Evolutionary conservation across 2,113 vertebrate species (phyloP), one percentile per base, ranked within the genome.

Genomic region (Platysteira castanea): DNA sequence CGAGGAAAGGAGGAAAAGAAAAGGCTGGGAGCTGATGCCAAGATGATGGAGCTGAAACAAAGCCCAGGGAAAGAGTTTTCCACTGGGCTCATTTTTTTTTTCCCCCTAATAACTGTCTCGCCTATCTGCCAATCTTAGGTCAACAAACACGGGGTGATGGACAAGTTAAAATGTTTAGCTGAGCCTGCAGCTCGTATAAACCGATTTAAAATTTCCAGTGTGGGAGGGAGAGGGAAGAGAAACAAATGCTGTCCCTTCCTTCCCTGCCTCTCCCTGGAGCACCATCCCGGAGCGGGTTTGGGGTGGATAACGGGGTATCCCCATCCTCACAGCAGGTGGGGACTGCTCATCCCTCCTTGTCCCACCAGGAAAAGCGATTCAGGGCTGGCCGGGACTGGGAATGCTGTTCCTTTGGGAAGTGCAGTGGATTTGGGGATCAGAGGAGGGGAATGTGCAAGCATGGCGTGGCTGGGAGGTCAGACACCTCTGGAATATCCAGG

Each of bases 61-160:
- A 98, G 97, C 98, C 89, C 96, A 85, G 97, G 97, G 97, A 97
- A 98, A 96, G 97, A 95, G 98, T 98, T 98, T 97, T 96, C 96
- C 95, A 85, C 96, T 90, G 91, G 89, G 96, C 93, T 97, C 97
- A 70, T 98, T 98, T 98, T 98, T 98, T 98, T 91, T 63, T 27
- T 21, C 18, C 7, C 37, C 94, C 93, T 88, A 95, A 96, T 97
- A 98, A 98, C 96, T 98, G 98, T 98, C 97, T 97, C 96, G 54
- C 67, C 9, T 98, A 98, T 99, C 98, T 97, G 96, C 96, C 98
- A 96, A 98, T 99, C 98, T 99, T 98, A 97, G 97, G 97, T 98
- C 98, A 99, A 99, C 98, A 99, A 99, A 99, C 98, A 98, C 21
- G 21, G 93, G 41, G 6, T 98, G 98, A 99, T 93, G 98, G 99